Conservation (phyloP, 2,888 invertebrate genomes). For the Neuroscelio doddi region DNA sequence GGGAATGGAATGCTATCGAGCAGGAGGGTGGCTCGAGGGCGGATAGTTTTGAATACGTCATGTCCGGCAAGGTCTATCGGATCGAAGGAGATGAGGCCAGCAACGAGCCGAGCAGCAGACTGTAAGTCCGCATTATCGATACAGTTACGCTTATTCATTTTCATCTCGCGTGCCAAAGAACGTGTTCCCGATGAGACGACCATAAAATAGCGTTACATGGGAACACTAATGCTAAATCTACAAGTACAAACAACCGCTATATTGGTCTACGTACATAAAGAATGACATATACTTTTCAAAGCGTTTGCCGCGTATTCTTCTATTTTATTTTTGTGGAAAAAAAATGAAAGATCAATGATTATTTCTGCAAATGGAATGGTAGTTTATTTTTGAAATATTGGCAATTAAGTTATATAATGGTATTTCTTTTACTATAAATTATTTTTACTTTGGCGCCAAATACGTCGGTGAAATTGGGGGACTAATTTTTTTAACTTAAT, state of each 20-base stretch:
- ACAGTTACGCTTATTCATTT: neutral
- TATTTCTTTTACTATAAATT: no score
- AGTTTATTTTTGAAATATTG: no score
- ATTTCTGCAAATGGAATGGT: no score
- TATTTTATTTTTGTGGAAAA: no score
- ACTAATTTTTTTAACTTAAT: no score
- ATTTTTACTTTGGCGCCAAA: no score
- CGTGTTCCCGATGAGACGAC: neutral
- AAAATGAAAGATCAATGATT: no score
- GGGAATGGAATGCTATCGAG: conserved; percentile 94
- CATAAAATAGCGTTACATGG: neutral
- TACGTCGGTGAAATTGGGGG: no score
- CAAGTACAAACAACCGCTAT: neutral
- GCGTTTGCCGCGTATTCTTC: no score
- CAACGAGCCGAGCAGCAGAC: conserved; percentile 87
- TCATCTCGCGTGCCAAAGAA: conserved; percentile 2
- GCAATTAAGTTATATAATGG: no score
- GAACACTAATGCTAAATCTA: neutral
- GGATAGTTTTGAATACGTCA: conserved; percentile 99
- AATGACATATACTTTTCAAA: no score
- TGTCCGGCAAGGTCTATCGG: conserved; percentile 97
- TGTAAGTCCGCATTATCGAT: conserved; percentile 73
- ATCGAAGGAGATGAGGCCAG: conserved; percentile 97
- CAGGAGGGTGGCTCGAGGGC: conserved; percentile 90
- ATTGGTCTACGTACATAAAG: neutral